Evolutionary conservation across 2,888 invertebrate species (phyloP), one percentile per base, ranked within the genome.

Genomic region (Zaprionus bogoriensis): DNA sequence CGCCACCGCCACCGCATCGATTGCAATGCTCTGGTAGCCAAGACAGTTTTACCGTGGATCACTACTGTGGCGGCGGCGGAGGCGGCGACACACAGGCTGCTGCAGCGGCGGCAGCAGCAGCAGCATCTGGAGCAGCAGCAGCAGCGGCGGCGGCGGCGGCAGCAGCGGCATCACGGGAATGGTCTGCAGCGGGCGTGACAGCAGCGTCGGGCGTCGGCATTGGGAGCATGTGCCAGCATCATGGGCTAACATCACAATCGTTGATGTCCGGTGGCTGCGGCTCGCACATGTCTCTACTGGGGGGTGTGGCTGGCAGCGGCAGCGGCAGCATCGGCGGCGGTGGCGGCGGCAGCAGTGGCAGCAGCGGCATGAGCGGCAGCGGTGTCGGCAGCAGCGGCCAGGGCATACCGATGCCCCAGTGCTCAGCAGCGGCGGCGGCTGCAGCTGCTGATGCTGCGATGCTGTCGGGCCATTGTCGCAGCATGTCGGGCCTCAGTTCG

Each of bases 1-100:
- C 91, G 86, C 89, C 91, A 88, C 91, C 91, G 88, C 91, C 91
- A 89, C 89, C 90, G 88, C 91, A 90, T 87, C 89, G 90, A 86
- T 87, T 91, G 87, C 91, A 91, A 91, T 91, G 91, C 89, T 91
- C 91, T 91, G 91, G 91, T 91, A 91, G 91, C 91, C 91, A 91
- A 90, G 91, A 91, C 85, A 91, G 91, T 89, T 91, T 91, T 90
- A 89, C 90, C 88, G 91, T 91, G 89, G 91, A 91, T 87, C 90
- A 91, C 83, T 91, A 90, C 88, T 91, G 90, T 89, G 91, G 90
- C 88, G 89, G 88, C 79, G 89, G 83, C 67, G 69, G 85, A 69
- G 77, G 76, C 69, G 77, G 87, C 75, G 84, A 82, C 55, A 68
- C 76, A 81, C 80, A 81, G 67, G 83, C 78, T 61, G 81, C 85